phyloP scores from a whole-genome alignment of 2,797 vertebrate genomes.

The Liparis tanakae region DNA sequence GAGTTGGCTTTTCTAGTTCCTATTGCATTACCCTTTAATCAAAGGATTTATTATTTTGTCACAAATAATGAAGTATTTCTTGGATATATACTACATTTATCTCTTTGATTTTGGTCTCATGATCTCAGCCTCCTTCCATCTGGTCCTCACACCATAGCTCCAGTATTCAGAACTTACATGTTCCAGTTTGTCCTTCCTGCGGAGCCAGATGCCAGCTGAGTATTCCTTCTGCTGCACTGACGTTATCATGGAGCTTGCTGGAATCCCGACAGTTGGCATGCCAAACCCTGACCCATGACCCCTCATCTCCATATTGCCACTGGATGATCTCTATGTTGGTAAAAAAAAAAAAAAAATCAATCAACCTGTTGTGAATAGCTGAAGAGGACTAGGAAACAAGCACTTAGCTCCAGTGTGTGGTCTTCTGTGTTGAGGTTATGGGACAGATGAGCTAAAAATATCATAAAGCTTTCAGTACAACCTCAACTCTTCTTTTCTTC shows the following conservation, averaged over 20 bases:
- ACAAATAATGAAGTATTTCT: constrained; percentile 1
- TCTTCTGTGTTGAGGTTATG: neutral
- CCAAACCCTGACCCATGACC: constrained; percentile 78
- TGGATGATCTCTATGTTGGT: neutral
- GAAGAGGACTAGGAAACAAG: constrained; percentile 3
- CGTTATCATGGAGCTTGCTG: constrained; percentile 85
- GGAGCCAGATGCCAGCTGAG: constrained; percentile 92
- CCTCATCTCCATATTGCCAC: constrained; percentile 75
- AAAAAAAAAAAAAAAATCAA: neutral
- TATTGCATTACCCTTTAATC: neutral
- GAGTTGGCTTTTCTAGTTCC: neutral
- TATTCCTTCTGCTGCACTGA: constrained; percentile 93
- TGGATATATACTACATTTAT: neutral
- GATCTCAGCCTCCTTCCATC: neutral
- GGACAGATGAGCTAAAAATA: neutral
- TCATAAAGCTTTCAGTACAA: neutral
- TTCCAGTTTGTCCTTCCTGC: constrained; percentile 92
- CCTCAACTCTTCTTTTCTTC: neutral
- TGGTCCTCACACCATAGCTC: constrained; percentile 11
- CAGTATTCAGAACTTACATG: constrained; percentile 85
- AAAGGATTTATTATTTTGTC: neutral
- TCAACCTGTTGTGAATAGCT: constrained; percentile 9
- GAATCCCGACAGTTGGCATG: constrained; percentile 71
- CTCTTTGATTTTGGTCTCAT: neutral
- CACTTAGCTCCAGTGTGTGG: constrained; percentile 5